Base-by-base conservation (phyloP, 1,140 invertebrate species). In the Homarus americanus region DNA sequence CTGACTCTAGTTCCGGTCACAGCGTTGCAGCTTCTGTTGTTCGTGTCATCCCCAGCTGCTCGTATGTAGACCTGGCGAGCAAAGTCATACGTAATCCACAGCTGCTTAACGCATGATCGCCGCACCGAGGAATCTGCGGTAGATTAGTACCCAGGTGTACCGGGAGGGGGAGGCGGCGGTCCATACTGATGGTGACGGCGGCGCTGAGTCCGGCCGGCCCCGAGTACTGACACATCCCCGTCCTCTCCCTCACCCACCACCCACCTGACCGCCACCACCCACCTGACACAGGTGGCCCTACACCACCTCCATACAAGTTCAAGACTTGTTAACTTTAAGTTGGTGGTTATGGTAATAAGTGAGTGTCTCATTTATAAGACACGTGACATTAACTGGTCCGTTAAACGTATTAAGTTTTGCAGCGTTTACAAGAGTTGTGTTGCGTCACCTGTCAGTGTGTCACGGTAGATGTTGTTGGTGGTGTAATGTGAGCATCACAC, bases 101-200 rank as follows among this genome's bases (percentile, higher is more conserved):
- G 79, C 49, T 82, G 44, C 49, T 63, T 82, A 53, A 63, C 79
- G 41, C 79, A 36, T 82, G 79, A 63, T 82, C 79, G 41, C 49
- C 49, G 17, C 49, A 28, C 32, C 79, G 49, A 63, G 49, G 79
- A 32, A 17, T 38, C 49, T n/a, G 53, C 32, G 28, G 49, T 12
- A 82, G 63, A 53, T 82, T 82, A 36, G n/a, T 82, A 82, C 5
- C 49, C 79, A 82, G 49, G 32, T 9, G 32, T n/a, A 32, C 32
- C 32, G 49, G 28, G n/a, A 36, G n/a, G 49, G 9, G 79, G 20
- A 15, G 24, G 28, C 28, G 32, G 49, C 10, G 53, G 15, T 34
- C 49, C 79, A 82, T 82, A 63, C 79, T 82, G 79, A 82, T 82
- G 41, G 44, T 53, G 44, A 32, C 28, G 79, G 49, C n/a, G 41